These are phyloP conservation scores for Agrotis clavis DNA, from an alignment of 2,888 invertebrate genomes.

Conservation along the genomic window DNA sequence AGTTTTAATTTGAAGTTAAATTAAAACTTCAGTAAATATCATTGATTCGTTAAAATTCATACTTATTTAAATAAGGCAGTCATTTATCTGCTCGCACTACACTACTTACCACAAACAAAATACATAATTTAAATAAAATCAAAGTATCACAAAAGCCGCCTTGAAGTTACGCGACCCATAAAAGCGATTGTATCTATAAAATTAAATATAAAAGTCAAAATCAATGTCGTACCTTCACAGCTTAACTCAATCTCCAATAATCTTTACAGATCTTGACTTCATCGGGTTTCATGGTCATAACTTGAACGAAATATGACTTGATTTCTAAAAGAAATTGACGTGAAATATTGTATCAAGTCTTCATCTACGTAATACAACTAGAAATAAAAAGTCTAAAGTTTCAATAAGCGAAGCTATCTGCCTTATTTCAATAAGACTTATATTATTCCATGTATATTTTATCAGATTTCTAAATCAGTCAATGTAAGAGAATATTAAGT, in stretches of 20 bases:
- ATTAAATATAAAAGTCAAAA: constrained; percentile 49
- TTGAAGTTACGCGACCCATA: background rate
- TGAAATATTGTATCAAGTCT: constrained; percentile 35
- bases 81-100: too few species aligned
- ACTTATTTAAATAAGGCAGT: too few species aligned
- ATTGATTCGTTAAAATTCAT: too few species aligned
- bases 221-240: constrained; percentile 43
- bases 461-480: background rate
- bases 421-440: constrained; percentile 4
- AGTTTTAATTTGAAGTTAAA: background rate
- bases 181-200: constrained; percentile 43
- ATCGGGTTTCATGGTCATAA: constrained; percentile 53
- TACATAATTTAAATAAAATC: background rate
- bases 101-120: too few species aligned
- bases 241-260: constrained; percentile 37
- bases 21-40: too few species aligned
- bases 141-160: constrained; percentile 12
- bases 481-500: background rate
- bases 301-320: constrained; percentile 24
- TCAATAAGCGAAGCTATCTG: constrained; percentile 22
- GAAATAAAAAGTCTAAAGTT: constrained; percentile 30
- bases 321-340: constrained; percentile 33
- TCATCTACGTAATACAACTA: constrained; percentile 18
- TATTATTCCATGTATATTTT: background rate
- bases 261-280: constrained; percentile 55